phyloP scores from a whole-genome alignment of 2,888 invertebrate genomes.

The Allacma fusca region DNA sequence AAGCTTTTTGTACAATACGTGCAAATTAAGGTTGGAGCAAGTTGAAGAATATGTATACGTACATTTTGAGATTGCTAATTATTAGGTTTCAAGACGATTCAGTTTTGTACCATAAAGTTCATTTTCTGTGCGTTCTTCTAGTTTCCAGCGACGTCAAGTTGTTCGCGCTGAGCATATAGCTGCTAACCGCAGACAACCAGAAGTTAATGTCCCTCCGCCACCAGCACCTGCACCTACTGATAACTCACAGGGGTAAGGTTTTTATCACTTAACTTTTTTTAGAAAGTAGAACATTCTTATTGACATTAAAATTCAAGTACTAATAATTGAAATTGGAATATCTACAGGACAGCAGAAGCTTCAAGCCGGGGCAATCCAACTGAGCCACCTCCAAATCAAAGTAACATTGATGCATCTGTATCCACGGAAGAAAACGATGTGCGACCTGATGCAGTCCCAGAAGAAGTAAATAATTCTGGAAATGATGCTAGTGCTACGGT shows the following conservation, averaged over 20 bases:
- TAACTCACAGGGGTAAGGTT: constrained; percentile 19
- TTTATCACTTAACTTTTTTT: background rate
- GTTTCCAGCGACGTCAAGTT: constrained; percentile 47
- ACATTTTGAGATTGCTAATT: no score
- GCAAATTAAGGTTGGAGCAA: no score
- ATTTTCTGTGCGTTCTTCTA: no score
- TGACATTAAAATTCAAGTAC: no score
- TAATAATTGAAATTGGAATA: no score
- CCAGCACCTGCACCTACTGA: constrained; percentile 6
- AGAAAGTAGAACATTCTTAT: no score
- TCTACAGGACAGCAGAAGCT: constrained; percentile 21
- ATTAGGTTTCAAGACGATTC: no score
- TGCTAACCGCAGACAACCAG: constrained; percentile 14
- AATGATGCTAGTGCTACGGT: background rate
- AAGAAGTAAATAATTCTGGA: constrained; percentile 11
- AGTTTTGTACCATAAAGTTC: no score
- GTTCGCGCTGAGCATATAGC: constrained; percentile 37
- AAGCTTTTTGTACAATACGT: no score
- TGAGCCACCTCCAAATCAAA: constrained; percentile 32
- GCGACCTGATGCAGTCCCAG: background rate
- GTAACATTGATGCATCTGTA: constrained; percentile 24
- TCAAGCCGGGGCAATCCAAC: constrained; percentile 25
- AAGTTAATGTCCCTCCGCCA: constrained; percentile 61
- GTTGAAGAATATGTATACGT: no score
- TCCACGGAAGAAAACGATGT: constrained; percentile 13